Evolutionary conservation across 2,888 invertebrate genomes (phyloP).

Genomic region (Scaptomyza flava): DNA sequence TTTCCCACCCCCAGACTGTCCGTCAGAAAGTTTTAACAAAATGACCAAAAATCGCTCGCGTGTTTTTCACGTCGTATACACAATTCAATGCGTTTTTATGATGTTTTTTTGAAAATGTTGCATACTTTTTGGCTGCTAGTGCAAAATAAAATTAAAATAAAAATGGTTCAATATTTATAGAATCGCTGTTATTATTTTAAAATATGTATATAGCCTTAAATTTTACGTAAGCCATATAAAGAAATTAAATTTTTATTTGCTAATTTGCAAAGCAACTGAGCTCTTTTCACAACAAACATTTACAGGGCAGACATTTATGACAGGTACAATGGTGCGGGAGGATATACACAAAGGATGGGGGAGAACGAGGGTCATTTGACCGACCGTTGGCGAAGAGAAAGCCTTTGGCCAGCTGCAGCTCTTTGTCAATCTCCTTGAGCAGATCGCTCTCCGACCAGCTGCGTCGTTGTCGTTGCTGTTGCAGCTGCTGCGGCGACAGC

Average conservation of each 20-base stretch:
- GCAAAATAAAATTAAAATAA: conserved; percentile 27
- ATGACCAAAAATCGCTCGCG: conserved; percentile 49
- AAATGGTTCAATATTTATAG: conserved; percentile 16
- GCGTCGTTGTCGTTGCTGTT: conserved; percentile 80
- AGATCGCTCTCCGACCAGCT: conserved; percentile 85
- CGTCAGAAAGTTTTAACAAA: conserved; percentile 13
- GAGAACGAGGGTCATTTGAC: conserved; percentile 25
- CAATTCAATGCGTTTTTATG: conserved; percentile 42
- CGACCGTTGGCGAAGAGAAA: conserved; percentile 86
- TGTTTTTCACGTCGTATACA: conserved; percentile 69
- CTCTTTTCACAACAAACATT: conserved; percentile 43
- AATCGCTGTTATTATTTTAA: neutral
- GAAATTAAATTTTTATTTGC: conserved; percentile 5
- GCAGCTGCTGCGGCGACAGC: conserved; percentile 79
- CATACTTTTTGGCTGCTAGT: conserved; percentile 71
- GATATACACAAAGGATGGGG: neutral
- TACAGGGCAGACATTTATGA: conserved; percentile 38
- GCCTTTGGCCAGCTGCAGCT: conserved; percentile 86
- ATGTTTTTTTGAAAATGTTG: conserved; percentile 25
- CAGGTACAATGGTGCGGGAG: neutral
- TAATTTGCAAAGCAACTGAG: conserved; percentile 54
- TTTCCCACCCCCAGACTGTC: conserved; percentile 13
- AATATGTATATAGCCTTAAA: no score
- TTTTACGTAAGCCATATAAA: no score
- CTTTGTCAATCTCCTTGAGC: conserved; percentile 88